A percentile compares a stretch with the other conserved stretches of the same genome.
Evolutionary conservation across 1,140 invertebrate species (phyloP).

Genomic region (Daktulosphaira vitifoliae): DNA sequence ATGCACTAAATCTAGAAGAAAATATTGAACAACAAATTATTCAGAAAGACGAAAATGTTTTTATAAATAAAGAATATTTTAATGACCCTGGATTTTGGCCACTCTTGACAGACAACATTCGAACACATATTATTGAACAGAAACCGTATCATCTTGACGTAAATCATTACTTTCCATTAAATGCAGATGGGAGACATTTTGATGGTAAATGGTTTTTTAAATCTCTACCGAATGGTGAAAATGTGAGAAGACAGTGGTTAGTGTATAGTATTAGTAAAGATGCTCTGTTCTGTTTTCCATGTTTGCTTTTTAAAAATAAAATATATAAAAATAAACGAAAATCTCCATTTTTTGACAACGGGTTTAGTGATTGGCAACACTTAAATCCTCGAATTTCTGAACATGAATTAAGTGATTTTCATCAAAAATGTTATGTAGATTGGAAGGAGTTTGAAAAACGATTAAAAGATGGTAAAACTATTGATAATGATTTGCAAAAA

Average conservation of each 20-base stretch:
- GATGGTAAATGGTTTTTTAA: background rate
- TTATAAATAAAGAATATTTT: background rate
- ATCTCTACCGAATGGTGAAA: constrained; percentile 6
- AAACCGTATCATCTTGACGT: background rate
- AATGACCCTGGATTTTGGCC: too few relatives aligned
- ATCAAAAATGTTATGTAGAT: constrained; percentile 6
- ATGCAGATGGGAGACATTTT: background rate
- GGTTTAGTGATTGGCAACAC: background rate
- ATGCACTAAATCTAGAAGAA: background rate
- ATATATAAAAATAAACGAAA: background rate
- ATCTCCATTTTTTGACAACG: background rate
- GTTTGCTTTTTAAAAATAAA: background rate
- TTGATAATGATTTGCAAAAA: constrained; percentile 9
- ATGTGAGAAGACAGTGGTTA: constrained; percentile 1
- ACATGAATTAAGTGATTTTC: background rate
- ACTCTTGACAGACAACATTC: background rate
- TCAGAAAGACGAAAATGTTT: background rate
- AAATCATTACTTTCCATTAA: background rate
- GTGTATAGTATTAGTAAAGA: background rate
- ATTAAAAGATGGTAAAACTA: constrained; percentile 16
- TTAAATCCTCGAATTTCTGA: background rate
- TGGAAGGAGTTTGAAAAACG: constrained; percentile 6
- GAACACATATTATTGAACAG: background rate
- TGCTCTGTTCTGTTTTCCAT: background rate
- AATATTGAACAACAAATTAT: background rate